Evolutionary conservation across 2,113 vertebrate species (phyloP).

Genomic region (Syngnathus scovelli): DNA sequence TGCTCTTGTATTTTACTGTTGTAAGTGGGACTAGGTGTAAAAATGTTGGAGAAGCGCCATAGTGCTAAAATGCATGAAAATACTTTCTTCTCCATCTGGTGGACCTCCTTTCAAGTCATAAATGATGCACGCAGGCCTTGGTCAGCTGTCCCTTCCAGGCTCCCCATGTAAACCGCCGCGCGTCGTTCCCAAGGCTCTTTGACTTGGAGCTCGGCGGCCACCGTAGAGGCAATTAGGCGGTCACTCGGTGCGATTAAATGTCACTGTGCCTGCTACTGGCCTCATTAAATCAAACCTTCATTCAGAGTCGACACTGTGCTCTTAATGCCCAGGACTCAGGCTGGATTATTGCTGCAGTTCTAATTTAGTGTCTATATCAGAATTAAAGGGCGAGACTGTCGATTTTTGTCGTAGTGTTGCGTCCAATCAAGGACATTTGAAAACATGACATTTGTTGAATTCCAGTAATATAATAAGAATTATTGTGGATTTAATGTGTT

Average conservation of each 20-base stretch:
- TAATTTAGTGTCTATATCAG: neutral
- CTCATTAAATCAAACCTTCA: slow-evolving; percentile 1
- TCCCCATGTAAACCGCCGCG: neutral
- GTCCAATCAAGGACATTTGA: neutral
- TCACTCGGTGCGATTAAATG: neutral
- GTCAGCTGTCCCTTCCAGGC: neutral
- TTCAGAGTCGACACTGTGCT: neutral
- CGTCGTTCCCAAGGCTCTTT: neutral
- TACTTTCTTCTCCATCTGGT: neutral
- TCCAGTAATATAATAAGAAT: too few relatives aligned
- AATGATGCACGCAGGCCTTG: neutral
- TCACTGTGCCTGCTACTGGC: neutral
- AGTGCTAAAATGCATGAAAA: neutral
- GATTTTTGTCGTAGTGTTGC: neutral
- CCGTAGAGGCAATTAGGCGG: neutral
- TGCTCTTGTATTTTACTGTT: neutral
- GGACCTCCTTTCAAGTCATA: neutral
- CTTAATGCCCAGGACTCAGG: neutral
- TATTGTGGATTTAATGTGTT: neutral
- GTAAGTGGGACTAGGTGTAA: neutral
- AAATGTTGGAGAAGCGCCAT: neutral
- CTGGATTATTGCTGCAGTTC: neutral
- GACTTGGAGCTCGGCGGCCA: neutral
- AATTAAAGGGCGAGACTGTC: neutral
- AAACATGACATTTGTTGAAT: too few relatives aligned